Conservation (phyloP, 1,140 invertebrate species). For the Formica selysi region DNA sequence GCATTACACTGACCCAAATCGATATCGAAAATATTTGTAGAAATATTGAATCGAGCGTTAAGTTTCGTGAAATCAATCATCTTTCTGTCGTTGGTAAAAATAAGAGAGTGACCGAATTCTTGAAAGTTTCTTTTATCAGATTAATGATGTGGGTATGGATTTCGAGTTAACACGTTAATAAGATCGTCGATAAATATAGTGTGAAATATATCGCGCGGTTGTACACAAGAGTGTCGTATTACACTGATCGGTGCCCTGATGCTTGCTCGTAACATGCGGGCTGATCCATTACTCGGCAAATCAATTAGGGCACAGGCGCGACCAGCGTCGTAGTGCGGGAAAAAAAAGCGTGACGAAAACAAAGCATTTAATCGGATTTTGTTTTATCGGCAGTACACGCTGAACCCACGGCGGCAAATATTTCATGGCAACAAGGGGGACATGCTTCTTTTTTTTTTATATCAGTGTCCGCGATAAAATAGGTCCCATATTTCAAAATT, state of each 20-base stretch:
- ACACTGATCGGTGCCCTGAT: neutral
- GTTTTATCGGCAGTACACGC: conserved; percentile 75
- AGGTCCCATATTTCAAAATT: conserved; percentile 72
- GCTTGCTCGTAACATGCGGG: conserved; percentile 34
- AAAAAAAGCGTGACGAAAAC: conserved; percentile 74
- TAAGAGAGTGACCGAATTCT: neutral
- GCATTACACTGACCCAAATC: neutral
- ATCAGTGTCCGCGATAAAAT: conserved; percentile 31
- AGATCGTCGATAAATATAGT: conserved; percentile 9
- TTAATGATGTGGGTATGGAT: neutral
- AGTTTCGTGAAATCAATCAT: neutral
- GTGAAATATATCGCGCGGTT: conserved; percentile 1
- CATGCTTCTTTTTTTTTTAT: conserved; percentile 41
- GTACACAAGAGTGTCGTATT: neutral
- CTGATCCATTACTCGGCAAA: conserved; percentile 77
- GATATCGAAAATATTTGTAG: neutral
- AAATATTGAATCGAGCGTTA: neutral
- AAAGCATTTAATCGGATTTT: conserved; percentile 78
- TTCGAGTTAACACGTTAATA: conserved; percentile 14
- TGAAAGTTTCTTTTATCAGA: neutral
- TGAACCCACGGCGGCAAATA: conserved; percentile 68
- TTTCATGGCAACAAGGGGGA: conserved; percentile 71
- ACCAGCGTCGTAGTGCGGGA: conserved; percentile 57
- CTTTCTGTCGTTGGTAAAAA: neutral
- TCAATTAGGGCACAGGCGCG: conserved; percentile 71